Evolutionary conservation across 2,888 invertebrate genomes (phyloP).

Genomic region (Andrena camellia): DNA sequence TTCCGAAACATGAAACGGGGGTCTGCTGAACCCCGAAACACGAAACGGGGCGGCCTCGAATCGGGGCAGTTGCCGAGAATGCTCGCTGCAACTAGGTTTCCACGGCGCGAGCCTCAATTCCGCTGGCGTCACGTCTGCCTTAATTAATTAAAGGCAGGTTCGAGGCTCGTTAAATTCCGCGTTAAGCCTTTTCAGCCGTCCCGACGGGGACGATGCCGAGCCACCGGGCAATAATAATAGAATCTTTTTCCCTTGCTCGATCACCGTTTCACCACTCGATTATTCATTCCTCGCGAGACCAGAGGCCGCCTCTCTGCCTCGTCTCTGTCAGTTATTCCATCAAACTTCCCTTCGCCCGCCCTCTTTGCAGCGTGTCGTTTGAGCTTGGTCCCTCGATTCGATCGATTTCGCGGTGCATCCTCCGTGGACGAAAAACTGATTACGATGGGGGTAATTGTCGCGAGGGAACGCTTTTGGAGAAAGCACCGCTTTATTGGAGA

Average conservation of each 20-base stretch:
- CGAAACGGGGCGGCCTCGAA: slow-evolving; percentile 5
- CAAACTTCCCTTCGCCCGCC: neutral
- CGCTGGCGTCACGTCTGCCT: slow-evolving; percentile 66
- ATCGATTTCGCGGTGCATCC: neutral
- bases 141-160: slow-evolving; percentile 69
- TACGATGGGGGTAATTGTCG: slow-evolving; percentile 31
- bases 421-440: neutral
- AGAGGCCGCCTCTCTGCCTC: neutral
- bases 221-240: slow-evolving; percentile 55
- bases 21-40: slow-evolving; percentile 12
- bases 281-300: slow-evolving; percentile 29
- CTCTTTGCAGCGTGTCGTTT: neutral
- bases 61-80: slow-evolving; percentile 27
- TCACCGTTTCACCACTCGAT: slow-evolving; percentile 33
- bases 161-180: slow-evolving; percentile 64
- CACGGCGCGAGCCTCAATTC: slow-evolving; percentile 58
- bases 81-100: slow-evolving; percentile 49
- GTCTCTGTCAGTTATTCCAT: slow-evolving; percentile 7
- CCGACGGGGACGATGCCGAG: slow-evolving; percentile 13
- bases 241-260: slow-evolving; percentile 33
- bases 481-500: neutral
- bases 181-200: slow-evolving; percentile 53
- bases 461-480: slow-evolving; percentile 1
- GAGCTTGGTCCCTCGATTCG: no score
- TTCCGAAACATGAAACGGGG: neutral